Percentiles rank a stretch among this genome's conserved stretches.
phyloP scores from a whole-genome alignment of 2,113 vertebrate genomes.

The Morone chrysops region DNA sequence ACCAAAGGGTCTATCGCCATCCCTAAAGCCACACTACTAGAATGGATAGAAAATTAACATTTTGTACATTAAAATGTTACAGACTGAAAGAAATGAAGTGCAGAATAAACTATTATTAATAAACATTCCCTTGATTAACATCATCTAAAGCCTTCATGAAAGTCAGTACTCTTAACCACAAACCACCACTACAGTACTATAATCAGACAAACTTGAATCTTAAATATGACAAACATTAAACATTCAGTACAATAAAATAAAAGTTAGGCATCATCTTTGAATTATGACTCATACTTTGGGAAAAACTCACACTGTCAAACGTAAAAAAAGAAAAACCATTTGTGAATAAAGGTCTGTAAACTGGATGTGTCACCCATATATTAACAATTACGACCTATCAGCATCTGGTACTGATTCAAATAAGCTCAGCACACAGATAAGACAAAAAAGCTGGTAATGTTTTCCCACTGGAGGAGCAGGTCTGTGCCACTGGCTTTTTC shows the following conservation, averaged over 20 bases:
- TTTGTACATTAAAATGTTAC: not conserved
- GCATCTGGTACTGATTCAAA: slow-evolving; percentile 62
- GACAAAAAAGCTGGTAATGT: slow-evolving; percentile 57
- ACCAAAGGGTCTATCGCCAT: not conserved
- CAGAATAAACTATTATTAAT: not conserved
- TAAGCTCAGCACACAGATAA: slow-evolving; percentile 46
- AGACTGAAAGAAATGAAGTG: too few relatives aligned
- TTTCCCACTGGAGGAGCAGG: slow-evolving; percentile 58
- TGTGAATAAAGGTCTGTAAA: not conserved
- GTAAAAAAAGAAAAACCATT: not conserved
- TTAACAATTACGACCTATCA: slow-evolving; percentile 51
- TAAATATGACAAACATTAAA: not conserved
- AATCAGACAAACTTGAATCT: not conserved
- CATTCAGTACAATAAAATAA: not conserved
- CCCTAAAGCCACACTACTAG: not conserved
- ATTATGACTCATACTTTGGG: not conserved
- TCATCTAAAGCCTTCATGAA: not conserved
- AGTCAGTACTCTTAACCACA: not conserved
- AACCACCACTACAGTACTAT: not conserved
- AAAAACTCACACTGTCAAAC: not conserved
- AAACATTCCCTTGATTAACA: not conserved
- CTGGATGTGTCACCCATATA: slow-evolving; percentile 20
- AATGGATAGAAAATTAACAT: not conserved
- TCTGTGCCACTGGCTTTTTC: slow-evolving; percentile 61
- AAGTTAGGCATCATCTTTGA: not conserved